Evolutionary conservation across 1,140 invertebrate species (phyloP), one percentile per base, ranked within the genome.

Genomic region (Diorhabda sublineata): DNA sequence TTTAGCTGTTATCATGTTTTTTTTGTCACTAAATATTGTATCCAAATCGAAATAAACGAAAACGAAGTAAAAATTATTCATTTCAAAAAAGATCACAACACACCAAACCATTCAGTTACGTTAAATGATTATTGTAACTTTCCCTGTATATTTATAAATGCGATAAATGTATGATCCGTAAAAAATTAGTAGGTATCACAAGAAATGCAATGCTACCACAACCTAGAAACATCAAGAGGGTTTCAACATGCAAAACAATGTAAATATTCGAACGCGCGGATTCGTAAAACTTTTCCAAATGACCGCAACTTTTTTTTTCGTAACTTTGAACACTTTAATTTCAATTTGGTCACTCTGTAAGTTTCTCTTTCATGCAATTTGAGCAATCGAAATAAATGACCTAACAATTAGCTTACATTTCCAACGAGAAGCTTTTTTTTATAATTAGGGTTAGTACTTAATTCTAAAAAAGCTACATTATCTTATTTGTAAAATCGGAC

Each of bases 381-480:
- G 47, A 52, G 47, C 47, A 52, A 52, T 52, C 47, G n/a, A 52
- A 52, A 52, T 5, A 62, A 62, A 62, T 9, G 58, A 58, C 5
- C 57, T 26, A 26, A 26, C 26, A 57, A 65, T 57, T 58, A 65
- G 52, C 44, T 62, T 65, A 65, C 64, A 65, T 65, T 65, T 65
- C 64, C 64, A 65, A 65, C 64, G 43, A 65, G 47, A 65, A 65
- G 64, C 64, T 65, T 47, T 41, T 42, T 8, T 61, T 43, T 41
- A 61, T 61, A 61, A 11, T 42, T 61, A 61, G 26, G 4, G 47
- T 52, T 61, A 62, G 44, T 62, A 26, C 11, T 62, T 44, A 62
- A 57, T 41, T 42, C 64, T 65, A 65, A 58, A 26, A 11, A 65
- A 65, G 64, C 64, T 65, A 65, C 64, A 65, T 41, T 65, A 52